Conservation (phyloP, 2,888 invertebrate species). For the Ectemnius cavifrons region DNA sequence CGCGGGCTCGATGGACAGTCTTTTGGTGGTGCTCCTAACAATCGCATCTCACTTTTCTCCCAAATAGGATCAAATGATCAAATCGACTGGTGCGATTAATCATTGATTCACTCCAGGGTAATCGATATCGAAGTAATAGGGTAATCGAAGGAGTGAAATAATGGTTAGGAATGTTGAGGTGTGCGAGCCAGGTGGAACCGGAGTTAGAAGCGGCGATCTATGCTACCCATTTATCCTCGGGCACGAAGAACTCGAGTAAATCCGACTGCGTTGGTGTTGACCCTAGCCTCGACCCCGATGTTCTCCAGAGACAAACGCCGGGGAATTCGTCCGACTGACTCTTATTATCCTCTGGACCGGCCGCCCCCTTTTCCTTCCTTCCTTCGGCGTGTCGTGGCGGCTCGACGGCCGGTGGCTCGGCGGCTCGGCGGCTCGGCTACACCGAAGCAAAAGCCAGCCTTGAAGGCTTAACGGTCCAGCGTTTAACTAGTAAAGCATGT, state of each 20-base stretch:
- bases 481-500: background rate
- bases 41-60: too few relatives aligned
- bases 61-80: too few relatives aligned
- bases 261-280: background rate
- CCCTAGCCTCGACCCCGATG: background rate
- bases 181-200: background rate
- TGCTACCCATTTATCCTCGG: conserved; percentile 1
- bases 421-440: too few relatives aligned
- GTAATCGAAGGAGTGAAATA: background rate
- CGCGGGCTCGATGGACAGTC: too few relatives aligned
- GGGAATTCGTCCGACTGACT: background rate
- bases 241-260: background rate
- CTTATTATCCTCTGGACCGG: background rate
- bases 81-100: background rate
- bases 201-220: background rate
- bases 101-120: background rate
- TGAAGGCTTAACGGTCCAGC: background rate
- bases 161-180: background rate
- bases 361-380: background rate
- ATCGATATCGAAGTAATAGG: too few relatives aligned
- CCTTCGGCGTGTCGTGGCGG: background rate
- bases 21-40: too few relatives aligned
- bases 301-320: conserved; percentile 4
- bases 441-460: too few relatives aligned
- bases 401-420: too few relatives aligned